Evolutionary conservation across 2,113 vertebrate species (phyloP).

Genomic region (Ardeotis arabs): DNA sequence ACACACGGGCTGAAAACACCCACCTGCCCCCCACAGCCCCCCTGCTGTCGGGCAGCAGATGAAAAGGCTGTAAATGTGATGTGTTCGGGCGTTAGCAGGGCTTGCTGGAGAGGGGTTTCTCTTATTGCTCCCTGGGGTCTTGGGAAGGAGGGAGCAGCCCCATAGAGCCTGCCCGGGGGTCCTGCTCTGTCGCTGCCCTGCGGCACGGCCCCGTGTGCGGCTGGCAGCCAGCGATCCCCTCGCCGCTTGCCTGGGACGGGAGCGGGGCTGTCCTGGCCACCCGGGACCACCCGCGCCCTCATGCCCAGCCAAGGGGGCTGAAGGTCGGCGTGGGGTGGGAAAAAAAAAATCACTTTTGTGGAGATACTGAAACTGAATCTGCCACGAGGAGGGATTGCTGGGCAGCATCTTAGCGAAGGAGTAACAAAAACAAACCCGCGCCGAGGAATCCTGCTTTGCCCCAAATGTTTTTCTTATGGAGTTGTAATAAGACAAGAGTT

Average conservation of each 20-base stretch:
- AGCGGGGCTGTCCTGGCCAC: background rate
- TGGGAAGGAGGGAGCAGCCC: background rate
- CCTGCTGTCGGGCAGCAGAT: background rate
- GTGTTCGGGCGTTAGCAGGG: background rate
- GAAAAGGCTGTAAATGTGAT: background rate
- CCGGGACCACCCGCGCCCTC: background rate
- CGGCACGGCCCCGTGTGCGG: rapidly evolving
- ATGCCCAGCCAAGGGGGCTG: background rate
- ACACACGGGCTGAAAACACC: background rate
- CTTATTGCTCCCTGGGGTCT: background rate
- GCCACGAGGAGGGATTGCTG: background rate
- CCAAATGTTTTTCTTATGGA: conserved; percentile 75
- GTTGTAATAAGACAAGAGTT: conserved; percentile 71
- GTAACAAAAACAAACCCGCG: conserved; percentile 42
- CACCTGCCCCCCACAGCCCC: background rate
- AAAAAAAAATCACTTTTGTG: background rate
- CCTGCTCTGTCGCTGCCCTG: background rate
- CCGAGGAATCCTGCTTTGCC: conserved; percentile 66
- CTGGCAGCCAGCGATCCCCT: rapidly evolving
- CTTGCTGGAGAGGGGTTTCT: background rate
- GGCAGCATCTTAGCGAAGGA: background rate
- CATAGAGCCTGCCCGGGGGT: background rate
- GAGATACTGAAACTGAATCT: conserved; percentile 6
- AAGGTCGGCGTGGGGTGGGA: background rate
- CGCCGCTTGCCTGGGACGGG: background rate